phyloP scores from a whole-genome alignment of 2,113 vertebrate genomes.

The Phrynosoma blainvillii region DNA sequence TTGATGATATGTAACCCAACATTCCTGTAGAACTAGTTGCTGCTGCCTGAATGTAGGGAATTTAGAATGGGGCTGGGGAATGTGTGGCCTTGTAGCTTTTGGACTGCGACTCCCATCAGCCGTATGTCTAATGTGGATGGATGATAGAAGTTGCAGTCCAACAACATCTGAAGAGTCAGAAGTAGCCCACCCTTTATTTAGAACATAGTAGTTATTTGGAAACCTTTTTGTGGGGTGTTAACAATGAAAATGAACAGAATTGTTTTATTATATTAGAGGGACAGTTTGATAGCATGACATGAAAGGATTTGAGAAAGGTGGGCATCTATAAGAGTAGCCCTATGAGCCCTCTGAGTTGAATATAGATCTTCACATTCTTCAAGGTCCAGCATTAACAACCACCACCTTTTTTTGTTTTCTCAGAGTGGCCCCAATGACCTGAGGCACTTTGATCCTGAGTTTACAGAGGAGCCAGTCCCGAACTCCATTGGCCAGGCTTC shows the following conservation, averaged over 20 bases:
- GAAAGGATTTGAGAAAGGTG: neutral
- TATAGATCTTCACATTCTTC: neutral
- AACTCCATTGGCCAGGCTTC: conserved; percentile 94
- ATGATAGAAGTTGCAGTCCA: neutral
- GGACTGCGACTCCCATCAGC: neutral
- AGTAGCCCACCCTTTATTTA: neutral
- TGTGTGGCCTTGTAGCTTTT: neutral
- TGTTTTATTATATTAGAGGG: neutral
- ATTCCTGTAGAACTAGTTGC: neutral
- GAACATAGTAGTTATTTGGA: neutral
- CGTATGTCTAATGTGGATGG: neutral
- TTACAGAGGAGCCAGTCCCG: conserved; percentile 96
- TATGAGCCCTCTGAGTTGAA: neutral
- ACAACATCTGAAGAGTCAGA: neutral
- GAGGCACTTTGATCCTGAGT: conserved; percentile 97
- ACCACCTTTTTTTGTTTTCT: conserved; percentile 15
- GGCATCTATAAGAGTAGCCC: too few species aligned
- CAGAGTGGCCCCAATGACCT: conserved; percentile 95
- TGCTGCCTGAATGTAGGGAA: neutral
- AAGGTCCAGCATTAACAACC: neutral
- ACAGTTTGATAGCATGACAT: neutral
- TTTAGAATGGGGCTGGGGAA: neutral
- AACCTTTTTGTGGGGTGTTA: neutral
- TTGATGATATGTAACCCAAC: neutral
- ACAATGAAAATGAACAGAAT: neutral